Evolutionary conservation across 2,113 vertebrate genomes (phyloP).

Genomic region (Salvelinus alpinus): DNA sequence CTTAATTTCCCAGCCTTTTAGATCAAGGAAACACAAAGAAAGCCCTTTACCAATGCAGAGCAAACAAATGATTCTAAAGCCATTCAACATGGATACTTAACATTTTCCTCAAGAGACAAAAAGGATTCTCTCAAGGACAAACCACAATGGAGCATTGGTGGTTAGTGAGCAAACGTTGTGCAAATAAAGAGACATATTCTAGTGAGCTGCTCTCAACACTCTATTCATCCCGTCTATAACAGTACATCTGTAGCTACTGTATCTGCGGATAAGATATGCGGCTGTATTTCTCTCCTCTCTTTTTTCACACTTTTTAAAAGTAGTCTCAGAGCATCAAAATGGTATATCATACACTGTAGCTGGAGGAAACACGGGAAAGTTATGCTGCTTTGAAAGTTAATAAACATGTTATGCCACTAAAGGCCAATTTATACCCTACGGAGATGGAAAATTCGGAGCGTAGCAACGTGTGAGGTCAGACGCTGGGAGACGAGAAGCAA

Average conservation of each 20-base stretch:
- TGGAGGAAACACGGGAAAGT: neutral
- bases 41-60: neutral
- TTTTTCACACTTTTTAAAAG: too few species aligned
- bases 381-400: too few species aligned
- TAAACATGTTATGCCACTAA: too few species aligned
- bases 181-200: neutral
- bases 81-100: constrained; percentile 8
- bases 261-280: neutral
- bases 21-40: neutral
- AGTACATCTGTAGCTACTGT: neutral
- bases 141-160: neutral
- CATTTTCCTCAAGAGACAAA: neutral
- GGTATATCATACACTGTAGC: neutral
- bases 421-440: too few species aligned
- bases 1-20: neutral
- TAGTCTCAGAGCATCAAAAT: neutral
- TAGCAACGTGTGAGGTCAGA: too few species aligned
- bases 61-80: neutral
- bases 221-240: neutral
- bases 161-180: neutral
- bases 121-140: neutral
- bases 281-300: too few species aligned
- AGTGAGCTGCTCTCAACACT: neutral
- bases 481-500: too few species aligned
- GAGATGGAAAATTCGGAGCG: too few species aligned